These are phyloP conservation scores for Diploptera punctata DNA, from an alignment of 2,888 invertebrate species.

Conservation along the genomic window DNA sequence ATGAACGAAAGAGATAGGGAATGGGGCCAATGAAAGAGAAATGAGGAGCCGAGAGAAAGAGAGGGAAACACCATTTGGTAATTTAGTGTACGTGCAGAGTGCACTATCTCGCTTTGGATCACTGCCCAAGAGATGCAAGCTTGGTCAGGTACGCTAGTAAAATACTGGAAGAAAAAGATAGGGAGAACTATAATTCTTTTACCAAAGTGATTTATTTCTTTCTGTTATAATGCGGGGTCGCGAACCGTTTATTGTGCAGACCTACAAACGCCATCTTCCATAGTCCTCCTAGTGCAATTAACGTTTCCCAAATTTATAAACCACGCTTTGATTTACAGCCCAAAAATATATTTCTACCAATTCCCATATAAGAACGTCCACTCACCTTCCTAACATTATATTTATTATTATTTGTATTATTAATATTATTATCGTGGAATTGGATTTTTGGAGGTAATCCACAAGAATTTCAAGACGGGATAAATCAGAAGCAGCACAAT, in stretches of 20 bases:
- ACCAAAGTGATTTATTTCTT: slow-evolving; percentile 1
- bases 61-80: background rate
- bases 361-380: too few species aligned
- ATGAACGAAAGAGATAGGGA: background rate
- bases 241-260: background rate
- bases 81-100: slow-evolving; percentile 17
- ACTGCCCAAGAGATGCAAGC: slow-evolving; percentile 25
- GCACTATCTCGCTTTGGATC: slow-evolving; percentile 22
- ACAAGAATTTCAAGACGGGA: too few species aligned
- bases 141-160: slow-evolving; percentile 24
- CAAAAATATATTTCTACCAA: too few species aligned
- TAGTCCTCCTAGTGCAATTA: background rate
- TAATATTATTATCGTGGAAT: too few species aligned
- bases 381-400: too few species aligned
- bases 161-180: background rate
- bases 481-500: too few species aligned
- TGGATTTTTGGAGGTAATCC: too few species aligned
- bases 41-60: slow-evolving; percentile 2
- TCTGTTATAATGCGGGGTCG: slow-evolving; percentile 11
- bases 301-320: too few species aligned
- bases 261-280: background rate
- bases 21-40: slow-evolving; percentile 22
- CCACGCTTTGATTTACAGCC: too few species aligned
- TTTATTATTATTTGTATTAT: too few species aligned
- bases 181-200: slow-evolving; percentile 10